phyloP scores from a whole-genome alignment of 2,888 invertebrate species.

The Blastobasis adustella region DNA sequence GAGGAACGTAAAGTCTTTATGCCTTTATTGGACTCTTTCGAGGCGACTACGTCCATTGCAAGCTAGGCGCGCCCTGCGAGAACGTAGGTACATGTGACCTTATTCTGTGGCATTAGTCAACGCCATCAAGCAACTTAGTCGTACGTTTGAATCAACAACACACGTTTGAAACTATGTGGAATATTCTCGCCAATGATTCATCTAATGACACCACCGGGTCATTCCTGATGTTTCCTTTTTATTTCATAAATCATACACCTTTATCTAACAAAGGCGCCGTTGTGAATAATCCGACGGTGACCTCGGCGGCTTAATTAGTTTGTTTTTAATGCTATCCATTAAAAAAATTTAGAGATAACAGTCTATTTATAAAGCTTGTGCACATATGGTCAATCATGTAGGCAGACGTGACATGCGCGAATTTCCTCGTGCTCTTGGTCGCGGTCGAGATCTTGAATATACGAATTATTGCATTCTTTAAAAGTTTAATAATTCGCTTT shows the following conservation, averaged over 20 bases:
- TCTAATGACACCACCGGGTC: constrained; percentile 1
- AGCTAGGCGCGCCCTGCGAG: no score
- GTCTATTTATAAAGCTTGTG: background rate
- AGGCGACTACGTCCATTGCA: no score
- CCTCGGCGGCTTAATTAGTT: constrained; percentile 1
- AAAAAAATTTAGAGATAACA: background rate
- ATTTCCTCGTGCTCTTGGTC: no score
- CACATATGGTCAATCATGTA: no score
- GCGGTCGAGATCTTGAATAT: no score
- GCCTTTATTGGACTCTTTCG: no score
- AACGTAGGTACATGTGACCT: no score
- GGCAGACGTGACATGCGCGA: no score
- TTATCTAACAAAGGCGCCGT: background rate
- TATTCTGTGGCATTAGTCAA: background rate
- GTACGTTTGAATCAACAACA: constrained; percentile 14
- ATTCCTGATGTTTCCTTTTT: background rate
- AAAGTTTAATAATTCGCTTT: no score
- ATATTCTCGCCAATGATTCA: constrained; percentile 1
- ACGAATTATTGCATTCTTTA: no score
- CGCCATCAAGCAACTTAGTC: constrained; percentile 22
- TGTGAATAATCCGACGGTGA: background rate
- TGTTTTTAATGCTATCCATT: background rate
- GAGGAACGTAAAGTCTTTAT: no score
- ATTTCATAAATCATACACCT: no score
- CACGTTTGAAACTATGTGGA: constrained; percentile 5